phyloP scores from a whole-genome alignment of 2,888 invertebrate genomes.

The Troglohyphantes excavatus region DNA sequence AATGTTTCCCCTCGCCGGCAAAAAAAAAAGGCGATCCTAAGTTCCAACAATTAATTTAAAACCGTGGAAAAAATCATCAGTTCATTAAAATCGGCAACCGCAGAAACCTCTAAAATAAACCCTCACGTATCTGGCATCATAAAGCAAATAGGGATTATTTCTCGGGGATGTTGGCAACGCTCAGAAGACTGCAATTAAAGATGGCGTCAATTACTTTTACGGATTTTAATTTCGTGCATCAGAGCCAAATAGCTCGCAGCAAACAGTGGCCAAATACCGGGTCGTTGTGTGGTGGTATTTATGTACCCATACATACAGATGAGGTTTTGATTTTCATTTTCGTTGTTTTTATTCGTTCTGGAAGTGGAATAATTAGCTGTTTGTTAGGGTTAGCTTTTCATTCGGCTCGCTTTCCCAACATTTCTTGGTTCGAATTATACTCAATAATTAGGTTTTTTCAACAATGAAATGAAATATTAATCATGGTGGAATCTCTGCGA shows the following conservation, averaged over 20 bases:
- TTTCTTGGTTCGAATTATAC: constrained; percentile 58
- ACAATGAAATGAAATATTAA: constrained; percentile 73
- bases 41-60: constrained; percentile 61
- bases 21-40: constrained; percentile 5
- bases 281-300: neutral
- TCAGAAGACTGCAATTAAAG: constrained; percentile 57
- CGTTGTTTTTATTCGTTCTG: constrained; percentile 18
- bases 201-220: constrained; percentile 50
- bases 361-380: constrained; percentile 58
- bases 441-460: constrained; percentile 60
- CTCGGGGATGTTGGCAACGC: constrained; percentile 10
- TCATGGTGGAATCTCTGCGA: constrained; percentile 30
- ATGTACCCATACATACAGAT: constrained; percentile 9
- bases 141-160: constrained; percentile 59
- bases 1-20: neutral
- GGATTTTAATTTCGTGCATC: constrained; percentile 48
- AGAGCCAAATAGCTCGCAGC: constrained; percentile 51
- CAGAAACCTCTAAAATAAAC: constrained; percentile 34
- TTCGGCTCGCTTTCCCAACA: constrained; percentile 52
- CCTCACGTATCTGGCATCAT: constrained; percentile 35
- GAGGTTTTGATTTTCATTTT: constrained; percentile 35
- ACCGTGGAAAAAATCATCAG: constrained; percentile 28
- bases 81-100: constrained; percentile 49
- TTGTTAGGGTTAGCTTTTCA: constrained; percentile 52
- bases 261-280: constrained; percentile 22